A percentile compares a stretch with the other conserved stretches of the same genome.
Conservation (phyloP, 2,113 vertebrate genomes). For the Lipotes vexillifer region DNA sequence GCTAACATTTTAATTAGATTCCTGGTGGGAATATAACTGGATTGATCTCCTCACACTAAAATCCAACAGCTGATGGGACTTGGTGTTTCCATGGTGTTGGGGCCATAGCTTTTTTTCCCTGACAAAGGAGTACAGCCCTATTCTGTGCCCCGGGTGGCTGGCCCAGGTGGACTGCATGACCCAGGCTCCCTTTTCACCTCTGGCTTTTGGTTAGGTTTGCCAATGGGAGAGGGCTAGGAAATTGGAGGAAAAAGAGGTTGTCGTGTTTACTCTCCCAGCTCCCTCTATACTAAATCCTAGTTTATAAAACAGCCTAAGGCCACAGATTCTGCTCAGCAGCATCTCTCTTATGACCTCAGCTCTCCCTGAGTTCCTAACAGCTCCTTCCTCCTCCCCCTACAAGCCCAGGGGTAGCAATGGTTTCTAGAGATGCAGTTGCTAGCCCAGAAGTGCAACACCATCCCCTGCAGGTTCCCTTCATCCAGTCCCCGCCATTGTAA, state of each 20-base stretch:
- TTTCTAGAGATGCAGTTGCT: not conserved
- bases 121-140: not conserved
- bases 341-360: not conserved
- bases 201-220: not conserved
- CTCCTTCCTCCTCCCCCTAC: not conserved
- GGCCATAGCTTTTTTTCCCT: not conserved
- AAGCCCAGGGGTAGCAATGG: not conserved
- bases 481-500: not conserved
- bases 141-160: not conserved
- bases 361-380: not conserved
- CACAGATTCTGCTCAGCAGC: not conserved
- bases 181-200: not conserved
- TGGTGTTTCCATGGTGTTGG: not conserved
- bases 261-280: not conserved
- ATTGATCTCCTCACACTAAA: not conserved
- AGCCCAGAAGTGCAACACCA: too few species aligned
- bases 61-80: not conserved
- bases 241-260: not conserved
- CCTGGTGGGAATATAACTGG: not conserved
- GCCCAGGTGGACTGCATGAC: rapidly evolving
- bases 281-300: not conserved
- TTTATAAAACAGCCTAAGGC: not conserved
- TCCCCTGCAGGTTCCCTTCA: not conserved
- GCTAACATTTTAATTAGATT: not conserved
- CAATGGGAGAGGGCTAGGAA: not conserved